Base-by-base conservation (phyloP, 2,797 vertebrate genomes). In the Lutjanus campechanus region DNA sequence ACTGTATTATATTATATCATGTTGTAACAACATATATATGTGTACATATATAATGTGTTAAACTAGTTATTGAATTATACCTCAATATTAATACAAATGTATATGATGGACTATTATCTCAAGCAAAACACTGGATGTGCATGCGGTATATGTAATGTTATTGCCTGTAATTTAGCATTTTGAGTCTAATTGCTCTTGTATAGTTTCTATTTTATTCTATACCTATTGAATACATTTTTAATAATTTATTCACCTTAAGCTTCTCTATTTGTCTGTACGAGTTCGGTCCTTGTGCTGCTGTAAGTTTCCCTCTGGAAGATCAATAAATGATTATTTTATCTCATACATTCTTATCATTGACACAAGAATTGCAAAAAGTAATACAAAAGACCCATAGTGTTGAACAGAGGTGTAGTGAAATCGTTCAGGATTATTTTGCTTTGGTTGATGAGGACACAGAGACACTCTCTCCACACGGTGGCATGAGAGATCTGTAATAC, bases 391-490 rank as follows among this genome's bases (percentile, higher is more conserved):
- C 22, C 25, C 17, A 51, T 17, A 20, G 60, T 25, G 50, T 46
- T 58, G 7, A 63, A n/a, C 16, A 51, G 40, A 67, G 7, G 13
- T 60, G 36, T 69, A 44, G 62, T 19, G 2, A 0, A 56, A 9
- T 25, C 47, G 15, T 29, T 74, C 1, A 51, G 22, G 5, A 53
- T 44, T 0, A 3, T 54, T 71, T 63, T 54, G 22, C 46, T 55
- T 62, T 62, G 20, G n/a, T 46, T 53, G 53, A 46, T 53, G 41
- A n/a, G n/a, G 7, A 62, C 47, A 65, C 17, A 69, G 46, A 50
- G 25, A 56, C 60, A 11, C 29, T 65, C 16, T 82, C 61, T 82
- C 86, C 84, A 89, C 71, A 82, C 0, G 68, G 79, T 88, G 83
- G 77, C 85, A 89, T 79, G 56, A 86, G 72, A 81, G 69, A 58